Base-by-base conservation (phyloP, 2,888 invertebrate genomes). In the Galerucella pusilla region DNA sequence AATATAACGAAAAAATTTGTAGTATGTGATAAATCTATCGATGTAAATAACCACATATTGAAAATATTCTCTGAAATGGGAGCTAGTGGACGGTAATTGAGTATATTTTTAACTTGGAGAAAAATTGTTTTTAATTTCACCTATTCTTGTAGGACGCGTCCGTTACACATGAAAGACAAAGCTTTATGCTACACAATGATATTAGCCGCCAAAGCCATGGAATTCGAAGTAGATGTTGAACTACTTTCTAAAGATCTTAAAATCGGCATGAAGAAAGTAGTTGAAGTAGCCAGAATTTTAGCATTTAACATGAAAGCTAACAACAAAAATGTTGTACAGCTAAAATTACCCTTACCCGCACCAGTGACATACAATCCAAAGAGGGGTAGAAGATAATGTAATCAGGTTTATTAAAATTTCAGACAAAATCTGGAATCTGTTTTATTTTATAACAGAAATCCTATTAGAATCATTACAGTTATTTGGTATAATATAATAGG, bases 131-230 rank as follows among this genome's bases (percentile, higher is more conserved):
- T 11, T 49, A 49, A 49, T 14, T 49, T 52, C 45, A 12, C 28
- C 16, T 16, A 25, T 20, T 46, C 59, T 84, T 85, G 75, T 72
- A 86, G 87, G 65, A 79, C 80, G 52, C 81, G 88, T n/a, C 86
- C 88, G 1, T 45, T 83, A 46, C 82, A 83, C 61, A 86, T 87
- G 85, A 84, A 83, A 71, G 87, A 87, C 78, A 88, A 87, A 79
- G 79, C 84, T 25, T 69, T 86, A 6, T 86, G 88, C 74, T 86
- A 85, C 71, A 83, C 85, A 45, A 76, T 88, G n/a, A 85, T 87
- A 4, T 78, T 87, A 52, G 74, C 81, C n/a, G 83, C 86, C 72
- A 75, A 86, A 28, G 85, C 82, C 3, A 82, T 80, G 67, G 82
- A 85, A 73, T 86, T 85, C 67, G 79, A 84, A 73, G 67, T 86